Evolutionary conservation across 1,140 invertebrate genomes (phyloP).

Genomic region (Aporrectodea caliginosa): DNA sequence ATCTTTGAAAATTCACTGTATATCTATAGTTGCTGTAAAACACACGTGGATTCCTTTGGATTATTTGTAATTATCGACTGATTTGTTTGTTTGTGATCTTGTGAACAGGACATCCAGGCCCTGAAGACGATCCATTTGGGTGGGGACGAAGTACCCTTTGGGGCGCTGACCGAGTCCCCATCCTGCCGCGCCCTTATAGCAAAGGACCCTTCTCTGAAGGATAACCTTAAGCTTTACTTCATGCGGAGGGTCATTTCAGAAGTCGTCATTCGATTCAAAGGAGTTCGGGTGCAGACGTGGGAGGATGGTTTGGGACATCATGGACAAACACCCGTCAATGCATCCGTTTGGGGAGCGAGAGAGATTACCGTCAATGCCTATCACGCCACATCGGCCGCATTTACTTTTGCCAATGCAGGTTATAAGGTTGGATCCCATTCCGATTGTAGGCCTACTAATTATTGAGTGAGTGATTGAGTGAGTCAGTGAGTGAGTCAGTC

Average conservation of each 20-base stretch:
- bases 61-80: neutral
- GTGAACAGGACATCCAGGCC: slow-evolving; percentile 37
- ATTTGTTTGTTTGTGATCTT: neutral
- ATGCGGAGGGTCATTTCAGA: neutral
- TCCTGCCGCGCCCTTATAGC: slow-evolving; percentile 32
- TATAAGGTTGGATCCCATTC: neutral
- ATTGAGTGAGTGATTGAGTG: too few species aligned
- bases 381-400: neutral
- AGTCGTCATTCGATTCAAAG: neutral
- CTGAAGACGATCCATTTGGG: slow-evolving; percentile 46
- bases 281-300: neutral
- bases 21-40: neutral
- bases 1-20: neutral
- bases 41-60: neutral
- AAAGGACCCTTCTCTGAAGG: neutral
- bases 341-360: too few species aligned
- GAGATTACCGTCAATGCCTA: neutral
- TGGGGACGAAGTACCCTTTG: slow-evolving; percentile 44
- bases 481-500: too few species aligned
- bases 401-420: neutral
- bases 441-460: neutral
- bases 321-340: too few species aligned
- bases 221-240: neutral
- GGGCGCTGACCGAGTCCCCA: slow-evolving; percentile 42
- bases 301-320: neutral